Base-by-base conservation (phyloP, 2,888 invertebrate species). In the Crioceris asparagi region DNA sequence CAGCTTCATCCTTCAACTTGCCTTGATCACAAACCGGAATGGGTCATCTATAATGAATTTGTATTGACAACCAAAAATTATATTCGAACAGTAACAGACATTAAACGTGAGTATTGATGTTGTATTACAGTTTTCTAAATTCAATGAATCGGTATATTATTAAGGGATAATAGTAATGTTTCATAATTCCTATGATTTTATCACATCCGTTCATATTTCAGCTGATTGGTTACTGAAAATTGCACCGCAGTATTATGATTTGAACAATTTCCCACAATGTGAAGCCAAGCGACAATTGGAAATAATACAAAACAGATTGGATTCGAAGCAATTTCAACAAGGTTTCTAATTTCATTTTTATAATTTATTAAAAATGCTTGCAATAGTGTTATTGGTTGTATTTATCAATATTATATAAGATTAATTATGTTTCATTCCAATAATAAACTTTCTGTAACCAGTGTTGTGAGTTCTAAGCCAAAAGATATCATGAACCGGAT, bases 31-130 rank as follows among this genome's bases (percentile, higher is more conserved):
- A 98, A 98, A 64, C 98, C 98, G 1, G 98, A 98, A 67, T 99
- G 98, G 98, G 97, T 97, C 26, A 83, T 99, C 41, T 99, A 99
- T 70, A 97, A 99, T 68, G 98, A 99, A 70, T 99, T 99, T 61
- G 98, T 99, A 32, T 72, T 99, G 49, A 99, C 98, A 44, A 96
- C 97, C 41, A 98, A 98, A 69, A 98, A 99, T 68, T 99, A 98
- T 64, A 99, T 99, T 55, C 75, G 98, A 50, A 98, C 97, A 0
- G 96, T 97, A 10, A 96, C 96, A 0, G 98, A 98, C 58, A 90
- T 98, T 48, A 97, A 97, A 72, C 94, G 97, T 96, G 66, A 77
- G 83, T 74, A 39, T 35, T 25, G 12, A 39, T 35, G 33, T 21
- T 21, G 21, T 21, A 21, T 10, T 21, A 21, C 21, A 21, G 6